phyloP scores from a whole-genome alignment of 2,797 vertebrate species.

The Todus mexicanus region DNA sequence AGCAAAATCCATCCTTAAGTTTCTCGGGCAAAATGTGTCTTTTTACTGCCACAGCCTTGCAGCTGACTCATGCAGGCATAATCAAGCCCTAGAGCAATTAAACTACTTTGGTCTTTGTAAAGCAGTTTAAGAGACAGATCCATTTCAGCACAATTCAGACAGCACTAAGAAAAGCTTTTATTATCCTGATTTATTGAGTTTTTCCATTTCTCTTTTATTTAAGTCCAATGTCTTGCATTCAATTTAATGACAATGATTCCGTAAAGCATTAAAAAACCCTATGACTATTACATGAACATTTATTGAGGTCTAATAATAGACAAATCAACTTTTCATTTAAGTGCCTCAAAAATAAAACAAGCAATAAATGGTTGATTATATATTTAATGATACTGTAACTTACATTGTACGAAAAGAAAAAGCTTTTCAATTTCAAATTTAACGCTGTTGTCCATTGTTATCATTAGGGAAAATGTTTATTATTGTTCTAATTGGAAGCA shows the following conservation, averaged over 20 bases:
- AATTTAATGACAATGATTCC: conserved; percentile 51
- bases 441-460: background rate
- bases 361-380: conserved; percentile 39
- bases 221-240: conserved; percentile 44
- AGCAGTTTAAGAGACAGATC: background rate
- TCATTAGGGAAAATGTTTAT: conserved; percentile 51
- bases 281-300: conserved; percentile 56
- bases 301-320: conserved; percentile 56
- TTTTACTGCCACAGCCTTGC: background rate
- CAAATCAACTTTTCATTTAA: conserved; percentile 61
- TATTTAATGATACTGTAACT: conserved; percentile 50
- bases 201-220: conserved; percentile 57
- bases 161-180: conserved; percentile 40
- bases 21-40: background rate
- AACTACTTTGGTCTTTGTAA: conserved; percentile 28
- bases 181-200: conserved; percentile 55
- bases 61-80: conserved; percentile 2
- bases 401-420: background rate
- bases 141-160: conserved; percentile 31
- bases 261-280: conserved; percentile 52
- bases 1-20: background rate
- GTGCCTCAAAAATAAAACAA: conserved; percentile 41
- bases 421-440: conserved; percentile 8
- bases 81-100: conserved; percentile 20
- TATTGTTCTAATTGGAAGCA: conserved; percentile 58